Percentiles rank a stretch among this genome's conserved stretches.
Evolutionary conservation across 2,113 vertebrate species (phyloP).

Genomic region (Sula dactylatra): DNA sequence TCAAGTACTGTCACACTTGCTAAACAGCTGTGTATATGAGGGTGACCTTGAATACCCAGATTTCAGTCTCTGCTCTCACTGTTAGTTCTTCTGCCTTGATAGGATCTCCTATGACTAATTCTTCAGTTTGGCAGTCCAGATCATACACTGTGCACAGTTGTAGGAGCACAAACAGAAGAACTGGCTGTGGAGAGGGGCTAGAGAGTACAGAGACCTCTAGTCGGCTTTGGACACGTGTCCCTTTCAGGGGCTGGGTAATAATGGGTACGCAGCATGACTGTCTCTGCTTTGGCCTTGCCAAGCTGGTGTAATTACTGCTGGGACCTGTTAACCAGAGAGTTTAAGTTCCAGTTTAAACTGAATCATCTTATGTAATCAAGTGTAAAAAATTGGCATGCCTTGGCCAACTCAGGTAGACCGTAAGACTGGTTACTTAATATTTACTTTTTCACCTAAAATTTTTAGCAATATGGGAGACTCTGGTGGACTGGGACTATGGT

Average conservation of each 20-base stretch:
- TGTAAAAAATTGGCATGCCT: background rate
- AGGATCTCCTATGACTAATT: background rate
- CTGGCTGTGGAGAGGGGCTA: background rate
- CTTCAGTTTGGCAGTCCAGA: background rate
- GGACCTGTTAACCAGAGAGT: background rate
- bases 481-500: background rate
- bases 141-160: background rate
- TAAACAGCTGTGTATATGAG: background rate
- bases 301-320: background rate
- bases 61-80: background rate
- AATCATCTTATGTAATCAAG: background rate
- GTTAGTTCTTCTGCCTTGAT: background rate
- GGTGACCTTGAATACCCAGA: slow-evolving; percentile 55
- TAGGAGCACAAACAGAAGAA: background rate
- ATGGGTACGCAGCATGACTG: background rate
- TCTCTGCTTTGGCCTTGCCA: background rate
- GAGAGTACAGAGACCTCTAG: background rate
- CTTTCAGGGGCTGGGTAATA: background rate
- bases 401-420: background rate
- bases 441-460: background rate
- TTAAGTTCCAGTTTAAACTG: background rate
- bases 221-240: background rate
- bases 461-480: background rate
- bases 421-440: background rate
- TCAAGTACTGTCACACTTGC: slow-evolving; percentile 39